Conservation (phyloP, 2,113 vertebrate genomes). For the Ranitomeya variabilis region DNA sequence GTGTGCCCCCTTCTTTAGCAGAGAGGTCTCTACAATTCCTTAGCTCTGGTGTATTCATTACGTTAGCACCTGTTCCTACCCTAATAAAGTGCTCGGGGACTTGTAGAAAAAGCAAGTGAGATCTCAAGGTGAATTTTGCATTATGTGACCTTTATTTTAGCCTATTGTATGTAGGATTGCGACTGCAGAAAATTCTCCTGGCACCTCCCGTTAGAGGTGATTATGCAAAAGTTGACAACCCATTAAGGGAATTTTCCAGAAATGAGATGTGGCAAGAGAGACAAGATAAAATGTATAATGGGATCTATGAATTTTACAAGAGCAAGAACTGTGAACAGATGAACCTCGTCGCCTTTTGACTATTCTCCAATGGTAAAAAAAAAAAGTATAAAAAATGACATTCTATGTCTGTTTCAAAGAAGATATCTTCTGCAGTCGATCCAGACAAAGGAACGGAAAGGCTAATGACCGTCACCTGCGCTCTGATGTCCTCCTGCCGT, state of each 20-base stretch:
- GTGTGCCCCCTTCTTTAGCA: too few species aligned
- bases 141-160: background rate
- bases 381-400: background rate
- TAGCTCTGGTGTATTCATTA: too few species aligned
- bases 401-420: conserved; percentile 9
- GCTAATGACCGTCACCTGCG: background rate
- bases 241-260: background rate
- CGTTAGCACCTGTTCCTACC: too few species aligned
- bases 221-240: background rate
- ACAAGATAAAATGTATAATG: conserved; percentile 4
- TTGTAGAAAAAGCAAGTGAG: background rate
- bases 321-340: background rate
- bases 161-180: background rate
- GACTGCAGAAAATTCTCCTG: too few species aligned
- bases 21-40: too few species aligned
- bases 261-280: background rate
- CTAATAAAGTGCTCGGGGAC: background rate
- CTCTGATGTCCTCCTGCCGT: background rate
- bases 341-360: background rate
- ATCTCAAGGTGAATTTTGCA: background rate
- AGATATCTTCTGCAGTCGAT: conserved; percentile 6
- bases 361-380: background rate
- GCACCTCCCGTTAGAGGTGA: background rate
- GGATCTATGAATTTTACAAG: conserved; percentile 1
- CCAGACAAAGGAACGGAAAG: conserved; percentile 3